A percentile compares a stretch with the other conserved stretches of the same genome.
These are phyloP conservation scores for Desmophyllum pertusum DNA, from an alignment of 92 coral and sea anemone species.

Conservation along the genomic window DNA sequence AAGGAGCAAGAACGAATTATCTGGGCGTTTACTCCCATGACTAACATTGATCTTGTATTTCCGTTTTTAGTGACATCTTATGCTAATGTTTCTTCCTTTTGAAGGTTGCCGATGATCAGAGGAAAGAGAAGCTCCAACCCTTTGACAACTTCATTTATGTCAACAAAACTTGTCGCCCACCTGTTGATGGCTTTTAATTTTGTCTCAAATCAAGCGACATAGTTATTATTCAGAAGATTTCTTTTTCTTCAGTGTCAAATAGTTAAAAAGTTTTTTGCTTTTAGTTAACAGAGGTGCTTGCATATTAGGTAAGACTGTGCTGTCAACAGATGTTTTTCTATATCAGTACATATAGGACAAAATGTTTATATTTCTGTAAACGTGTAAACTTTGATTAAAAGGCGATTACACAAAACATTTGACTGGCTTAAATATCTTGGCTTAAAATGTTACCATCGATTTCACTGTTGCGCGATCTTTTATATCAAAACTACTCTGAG, in stretches of 20 bases:
- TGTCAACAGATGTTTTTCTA: too few relatives aligned
- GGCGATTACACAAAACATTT: not conserved
- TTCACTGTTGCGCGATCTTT: too few relatives aligned
- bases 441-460: too few relatives aligned
- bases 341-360: not conserved
- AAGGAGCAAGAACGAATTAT: too few relatives aligned
- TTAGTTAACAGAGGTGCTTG: too few relatives aligned
- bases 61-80: not conserved
- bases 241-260: too few relatives aligned
- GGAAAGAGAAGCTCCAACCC: constrained; percentile 34
- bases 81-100: not conserved
- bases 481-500: too few relatives aligned
- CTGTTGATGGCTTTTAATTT: constrained; percentile 24
- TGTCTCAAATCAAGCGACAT: not conserved
- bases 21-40: too few relatives aligned
- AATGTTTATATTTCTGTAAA: not conserved
- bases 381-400: not conserved
- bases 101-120: constrained; percentile 73
- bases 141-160: constrained; percentile 65
- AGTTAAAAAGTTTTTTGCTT: too few relatives aligned
- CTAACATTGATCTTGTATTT: not conserved
- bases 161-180: constrained; percentile 72
- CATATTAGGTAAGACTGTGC: too few relatives aligned
- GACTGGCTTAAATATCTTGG: too few relatives aligned
- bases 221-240: not conserved